phyloP scores from a whole-genome alignment of 92 coral and sea anemone genomes.

The Bergia sp. region DNA sequence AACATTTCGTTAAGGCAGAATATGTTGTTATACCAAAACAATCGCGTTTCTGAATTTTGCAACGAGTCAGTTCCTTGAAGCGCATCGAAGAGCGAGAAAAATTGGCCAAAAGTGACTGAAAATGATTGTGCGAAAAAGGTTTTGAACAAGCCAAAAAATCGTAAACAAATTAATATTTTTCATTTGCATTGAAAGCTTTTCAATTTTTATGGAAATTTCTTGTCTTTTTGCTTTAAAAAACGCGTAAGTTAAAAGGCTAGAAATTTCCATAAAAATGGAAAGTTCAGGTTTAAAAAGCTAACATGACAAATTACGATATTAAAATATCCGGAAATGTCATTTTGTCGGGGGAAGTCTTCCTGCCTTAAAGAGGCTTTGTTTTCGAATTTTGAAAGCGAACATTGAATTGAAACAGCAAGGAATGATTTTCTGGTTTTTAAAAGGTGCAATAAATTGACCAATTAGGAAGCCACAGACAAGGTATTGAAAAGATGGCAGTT shows the following conservation, averaged over 20 bases:
- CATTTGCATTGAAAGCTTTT: neutral
- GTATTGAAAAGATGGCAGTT: neutral
- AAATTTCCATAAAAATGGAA: neutral
- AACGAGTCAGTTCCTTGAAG: neutral
- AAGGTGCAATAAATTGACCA: slow-evolving; percentile 18
- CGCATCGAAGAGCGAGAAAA: neutral
- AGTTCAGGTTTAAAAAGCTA: neutral
- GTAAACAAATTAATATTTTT: neutral
- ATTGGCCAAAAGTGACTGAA: neutral
- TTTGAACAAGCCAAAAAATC: neutral
- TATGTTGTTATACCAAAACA: neutral
- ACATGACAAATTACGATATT: neutral
- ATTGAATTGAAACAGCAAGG: neutral
- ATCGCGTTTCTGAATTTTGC: neutral
- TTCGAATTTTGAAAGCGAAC: neutral
- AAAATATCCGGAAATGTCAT: neutral
- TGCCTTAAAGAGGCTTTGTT: neutral
- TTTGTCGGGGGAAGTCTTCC: neutral
- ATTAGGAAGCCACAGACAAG: neutral
- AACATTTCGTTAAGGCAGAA: too few species aligned
- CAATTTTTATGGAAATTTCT: neutral
- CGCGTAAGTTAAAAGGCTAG: neutral
- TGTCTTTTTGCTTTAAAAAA: neutral
- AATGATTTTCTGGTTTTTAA: neutral
- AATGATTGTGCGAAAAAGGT: neutral